phyloP scores from a whole-genome alignment of 2,797 vertebrate species.

The Linurgus olivaceus region DNA sequence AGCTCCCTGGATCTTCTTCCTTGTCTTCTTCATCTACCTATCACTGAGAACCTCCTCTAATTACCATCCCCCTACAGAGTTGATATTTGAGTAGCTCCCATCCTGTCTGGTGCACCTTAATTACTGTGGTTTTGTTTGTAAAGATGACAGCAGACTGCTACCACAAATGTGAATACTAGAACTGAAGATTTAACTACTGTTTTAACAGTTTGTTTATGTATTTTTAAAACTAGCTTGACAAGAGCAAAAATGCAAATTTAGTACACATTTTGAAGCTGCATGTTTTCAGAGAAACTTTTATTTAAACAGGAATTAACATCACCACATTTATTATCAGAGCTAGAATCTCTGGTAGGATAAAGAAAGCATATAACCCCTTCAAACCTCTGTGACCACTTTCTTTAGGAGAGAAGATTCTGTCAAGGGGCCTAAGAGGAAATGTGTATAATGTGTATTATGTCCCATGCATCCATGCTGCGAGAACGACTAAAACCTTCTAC shows the following conservation, averaged over 20 bases:
- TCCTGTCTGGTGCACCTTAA: neutral
- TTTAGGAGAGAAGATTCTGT: neutral
- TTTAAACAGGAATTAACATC: neutral
- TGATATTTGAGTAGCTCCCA: neutral
- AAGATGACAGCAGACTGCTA: neutral
- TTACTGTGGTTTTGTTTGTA: neutral
- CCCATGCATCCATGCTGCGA: accelerated
- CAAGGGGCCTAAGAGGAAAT: neutral
- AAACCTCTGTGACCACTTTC: neutral
- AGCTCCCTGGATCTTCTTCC: neutral
- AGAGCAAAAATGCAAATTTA: neutral
- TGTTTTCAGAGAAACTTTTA: neutral
- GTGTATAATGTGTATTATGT: neutral
- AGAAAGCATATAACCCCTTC: neutral
- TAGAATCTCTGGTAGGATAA: neutral
- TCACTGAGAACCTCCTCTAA: neutral
- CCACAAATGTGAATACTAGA: neutral
- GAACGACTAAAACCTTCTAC: neutral
- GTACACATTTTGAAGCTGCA: neutral
- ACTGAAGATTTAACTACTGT: neutral
- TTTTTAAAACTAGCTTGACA: neutral
- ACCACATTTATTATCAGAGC: neutral
- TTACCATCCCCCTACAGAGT: accelerated
- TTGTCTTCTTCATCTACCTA: neutral
- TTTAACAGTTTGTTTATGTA: neutral